These are phyloP conservation scores for Parnassius smintheus DNA, from an alignment of 2,888 invertebrate genomes.

Conservation along the genomic window DNA sequence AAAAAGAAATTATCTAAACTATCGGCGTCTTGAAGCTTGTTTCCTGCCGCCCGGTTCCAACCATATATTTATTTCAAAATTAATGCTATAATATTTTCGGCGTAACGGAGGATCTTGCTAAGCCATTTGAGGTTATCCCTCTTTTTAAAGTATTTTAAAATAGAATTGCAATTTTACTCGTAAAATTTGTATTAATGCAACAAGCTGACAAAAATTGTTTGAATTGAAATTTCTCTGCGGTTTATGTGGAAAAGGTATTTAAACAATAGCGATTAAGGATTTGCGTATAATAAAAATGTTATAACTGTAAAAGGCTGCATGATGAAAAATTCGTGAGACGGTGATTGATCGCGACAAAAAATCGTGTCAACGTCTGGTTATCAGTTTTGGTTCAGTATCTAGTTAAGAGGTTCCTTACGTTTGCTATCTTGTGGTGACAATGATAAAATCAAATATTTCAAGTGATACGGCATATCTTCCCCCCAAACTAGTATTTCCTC, in stretches of 20 bases:
- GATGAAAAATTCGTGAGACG: conserved; percentile 33
- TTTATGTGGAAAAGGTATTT: not conserved
- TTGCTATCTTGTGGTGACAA: conserved; percentile 66
- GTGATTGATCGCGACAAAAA: conserved; percentile 39
- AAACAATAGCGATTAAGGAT: too few species aligned
- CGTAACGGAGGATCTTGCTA: too few species aligned
- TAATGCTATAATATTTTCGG: too few species aligned
- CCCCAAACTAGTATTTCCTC: conserved; percentile 35
- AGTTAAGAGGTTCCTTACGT: conserved; percentile 47
- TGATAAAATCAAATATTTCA: conserved; percentile 66
- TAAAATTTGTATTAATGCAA: too few species aligned
- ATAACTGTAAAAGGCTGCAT: not conserved
- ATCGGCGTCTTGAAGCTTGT: too few species aligned
- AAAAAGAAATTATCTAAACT: too few species aligned
- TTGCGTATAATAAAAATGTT: not conserved
- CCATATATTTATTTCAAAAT: too few species aligned
- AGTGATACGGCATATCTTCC: conserved; percentile 57
- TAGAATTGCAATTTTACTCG: too few species aligned
- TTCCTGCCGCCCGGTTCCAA: too few species aligned
- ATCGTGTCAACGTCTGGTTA: conserved; percentile 67
- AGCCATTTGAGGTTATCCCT: too few species aligned
- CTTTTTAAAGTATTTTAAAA: too few species aligned
- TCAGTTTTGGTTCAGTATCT: conserved; percentile 70
- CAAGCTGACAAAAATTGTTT: too few species aligned
- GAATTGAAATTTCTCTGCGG: not conserved